phyloP scores from a whole-genome alignment of 2,113 vertebrate species.

The Amblyopsis rosae region DNA sequence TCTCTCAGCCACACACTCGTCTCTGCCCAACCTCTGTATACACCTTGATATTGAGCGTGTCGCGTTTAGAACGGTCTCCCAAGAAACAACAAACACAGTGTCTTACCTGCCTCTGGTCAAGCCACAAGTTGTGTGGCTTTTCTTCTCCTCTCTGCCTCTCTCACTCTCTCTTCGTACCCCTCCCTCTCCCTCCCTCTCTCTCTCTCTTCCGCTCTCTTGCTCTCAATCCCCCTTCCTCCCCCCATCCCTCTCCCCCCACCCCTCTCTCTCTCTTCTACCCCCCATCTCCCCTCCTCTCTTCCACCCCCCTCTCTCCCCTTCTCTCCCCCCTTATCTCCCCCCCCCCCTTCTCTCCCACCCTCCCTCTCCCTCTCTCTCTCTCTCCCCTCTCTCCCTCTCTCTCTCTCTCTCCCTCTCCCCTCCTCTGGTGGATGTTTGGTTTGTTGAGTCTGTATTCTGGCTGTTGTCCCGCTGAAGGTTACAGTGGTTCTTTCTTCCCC shows the following conservation, averaged over 20 bases:
- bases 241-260: too few relatives aligned
- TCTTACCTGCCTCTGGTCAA: constrained; percentile 77
- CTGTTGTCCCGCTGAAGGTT: constrained; percentile 66
- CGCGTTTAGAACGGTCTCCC: too few relatives aligned
- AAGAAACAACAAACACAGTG: constrained; percentile 17
- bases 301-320: constrained; percentile 30
- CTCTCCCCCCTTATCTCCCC: constrained; percentile 15
- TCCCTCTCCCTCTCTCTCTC: constrained; percentile 24
- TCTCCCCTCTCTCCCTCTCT: constrained; percentile 17
- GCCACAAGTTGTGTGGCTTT: constrained; percentile 60
- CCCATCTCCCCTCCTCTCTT: constrained; percentile 34
- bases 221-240: constrained; percentile 17
- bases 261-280: constrained; percentile 2
- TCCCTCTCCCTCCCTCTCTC: constrained; percentile 32
- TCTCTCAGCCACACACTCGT: too few relatives aligned
- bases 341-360: constrained; percentile 37
- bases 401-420: constrained; percentile 38
- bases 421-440: constrained; percentile 46
- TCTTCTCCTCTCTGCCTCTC: constrained; percentile 54
- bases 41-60: too few relatives aligned
- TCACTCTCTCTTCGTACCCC: constrained; percentile 41
- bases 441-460: constrained; percentile 62
- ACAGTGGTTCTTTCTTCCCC: constrained; percentile 54
- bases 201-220: constrained; percentile 17
- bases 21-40: too few relatives aligned